Base-by-base conservation (phyloP, 1,140 invertebrate genomes). In the Drosophila punjabiensis region DNA sequence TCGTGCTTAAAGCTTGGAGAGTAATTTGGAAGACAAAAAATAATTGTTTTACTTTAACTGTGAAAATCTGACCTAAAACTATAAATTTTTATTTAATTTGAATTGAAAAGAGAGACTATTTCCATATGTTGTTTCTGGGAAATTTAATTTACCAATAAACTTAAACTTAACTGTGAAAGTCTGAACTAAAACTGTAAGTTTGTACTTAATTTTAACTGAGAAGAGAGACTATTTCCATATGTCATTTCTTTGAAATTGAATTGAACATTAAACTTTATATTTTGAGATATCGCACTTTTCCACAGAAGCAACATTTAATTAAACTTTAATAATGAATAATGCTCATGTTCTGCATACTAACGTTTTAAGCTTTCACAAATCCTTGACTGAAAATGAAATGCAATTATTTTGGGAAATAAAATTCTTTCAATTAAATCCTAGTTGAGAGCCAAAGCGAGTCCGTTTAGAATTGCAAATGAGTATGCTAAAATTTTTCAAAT, bases 401-500 rank as follows among this genome's bases (percentile, higher is more conserved):
- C 47, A 52, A 43, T 53, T 70, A 52, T 67, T 39, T 48, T 11
- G 41, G 18, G 30, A 41, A 50, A 69, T 69, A 66, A 66, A 66
- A 67, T 47, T n/a, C 59, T 30, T 67, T 67, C 65, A 67, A 47
- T 64, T 67, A 64, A 67, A 67, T 67, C 41, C 60, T 16, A 30
- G 24, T 30, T 67, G 24, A 45, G 18, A 64, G 20, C 59, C 18
- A 66, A 67, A 35, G 30, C 24, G 13, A 30, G 37, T 69, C 32
- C 28, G 45, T 50, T 48, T 66, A 24, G 61, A 68, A 66, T 66
- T 66, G 64, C 64, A 66, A 66, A 66, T 66, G 58, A 66, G 58
- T 35, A 1, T 8, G 58, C 10, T 63, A 20, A 61, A 14, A 30
- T 41, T 65, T 66, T 64, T 62, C 56, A 24, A 43, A 33, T 67